Conservation (phyloP, 2,888 invertebrate species). For the Lordiphosa fenestrarum region DNA sequence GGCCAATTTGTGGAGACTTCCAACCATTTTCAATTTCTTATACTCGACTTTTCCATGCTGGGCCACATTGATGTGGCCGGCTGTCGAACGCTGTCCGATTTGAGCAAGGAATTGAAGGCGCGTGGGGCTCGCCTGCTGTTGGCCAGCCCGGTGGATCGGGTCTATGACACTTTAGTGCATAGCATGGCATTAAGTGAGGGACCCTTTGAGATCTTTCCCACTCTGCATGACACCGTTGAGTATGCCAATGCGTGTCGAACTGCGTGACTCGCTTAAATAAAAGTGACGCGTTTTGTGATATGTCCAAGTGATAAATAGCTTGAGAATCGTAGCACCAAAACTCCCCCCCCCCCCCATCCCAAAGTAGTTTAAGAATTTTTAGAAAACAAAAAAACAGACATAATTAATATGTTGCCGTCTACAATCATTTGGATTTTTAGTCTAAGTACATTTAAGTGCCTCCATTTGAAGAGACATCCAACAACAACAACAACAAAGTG, state of each 20-base stretch:
- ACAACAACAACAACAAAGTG: conserved; percentile 20
- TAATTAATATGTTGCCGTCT: conserved; percentile 34
- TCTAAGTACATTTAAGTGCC: conserved; percentile 52
- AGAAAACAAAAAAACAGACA: conserved; percentile 18
- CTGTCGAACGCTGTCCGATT: conserved; percentile 81
- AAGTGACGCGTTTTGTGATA: conserved; percentile 28
- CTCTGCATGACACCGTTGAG: conserved; percentile 84
- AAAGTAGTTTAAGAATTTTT: conserved; percentile 30
- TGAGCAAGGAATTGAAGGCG: conserved; percentile 82
- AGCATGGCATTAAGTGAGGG: conserved; percentile 78
- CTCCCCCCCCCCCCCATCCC: conserved; percentile 5
- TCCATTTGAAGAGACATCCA: conserved; percentile 12
- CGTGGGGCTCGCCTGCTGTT: conserved; percentile 82
- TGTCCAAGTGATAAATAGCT: conserved; percentile 39
- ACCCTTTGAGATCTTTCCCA: conserved; percentile 82
- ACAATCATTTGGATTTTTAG: conserved; percentile 38
- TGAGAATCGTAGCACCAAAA: conserved; percentile 41
- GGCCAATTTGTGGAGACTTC: conserved; percentile 26
- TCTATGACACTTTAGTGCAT: conserved; percentile 78
- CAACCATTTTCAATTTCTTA: conserved; percentile 74
- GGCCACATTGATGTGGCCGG: conserved; percentile 85
- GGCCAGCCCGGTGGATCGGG: conserved; percentile 82
- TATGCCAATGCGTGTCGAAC: conserved; percentile 78
- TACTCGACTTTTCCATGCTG: conserved; percentile 84
- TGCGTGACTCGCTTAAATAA: conserved; percentile 52